Base-by-base conservation (phyloP, 2,113 vertebrate species). In the Kryptolebias marmoratus region DNA sequence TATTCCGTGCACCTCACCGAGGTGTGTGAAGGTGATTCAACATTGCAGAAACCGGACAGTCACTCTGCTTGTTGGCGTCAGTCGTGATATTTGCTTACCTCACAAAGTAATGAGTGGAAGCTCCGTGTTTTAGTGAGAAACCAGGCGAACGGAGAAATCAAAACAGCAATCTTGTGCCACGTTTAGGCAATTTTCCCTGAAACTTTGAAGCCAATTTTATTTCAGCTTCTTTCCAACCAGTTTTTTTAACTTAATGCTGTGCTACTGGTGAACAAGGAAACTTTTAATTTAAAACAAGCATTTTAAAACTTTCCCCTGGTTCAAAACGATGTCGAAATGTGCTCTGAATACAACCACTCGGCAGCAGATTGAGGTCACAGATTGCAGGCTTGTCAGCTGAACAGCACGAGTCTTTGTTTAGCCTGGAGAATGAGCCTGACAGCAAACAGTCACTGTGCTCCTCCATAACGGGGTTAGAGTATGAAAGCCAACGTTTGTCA, bases 321-420 rank as follows among this genome's bases (percentile, higher is more conserved):
- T 32, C 32, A 60, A 84, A 64, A 75, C 74, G 75, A 86, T 75
- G 75, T 55, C 68, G 58, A 57, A 85, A 85, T 73, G 59, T 42
- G 60, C 5, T 2, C 18, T 30, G 76, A 82, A 68, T 71, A 68
- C 65, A 81, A 79, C n/a, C 56, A 58, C 59, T 65, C 52, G 30
- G 11, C 22, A 53, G 60, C 66, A 64, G 59, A 75, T 58, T 71
- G 73, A 86, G 65, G 70, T 75, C 70, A 71, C 45, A 68, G 32
- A 68, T 64, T 53, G 31, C 49, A 64, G 55, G 16, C 74, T 58
- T 59, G 39, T 64, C 56, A 58, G 67, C n/a, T 59, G 55, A 74
- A 69, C 54, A 67, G 32, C 77, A 55, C 74, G 65, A 68, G 58
- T 77, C 76, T 84, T 87, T 79, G 73, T 75, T 87, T 67, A 76